Evolutionary conservation across 1,140 invertebrate genomes (phyloP).

Genomic region (Leptoteleia sp.): DNA sequence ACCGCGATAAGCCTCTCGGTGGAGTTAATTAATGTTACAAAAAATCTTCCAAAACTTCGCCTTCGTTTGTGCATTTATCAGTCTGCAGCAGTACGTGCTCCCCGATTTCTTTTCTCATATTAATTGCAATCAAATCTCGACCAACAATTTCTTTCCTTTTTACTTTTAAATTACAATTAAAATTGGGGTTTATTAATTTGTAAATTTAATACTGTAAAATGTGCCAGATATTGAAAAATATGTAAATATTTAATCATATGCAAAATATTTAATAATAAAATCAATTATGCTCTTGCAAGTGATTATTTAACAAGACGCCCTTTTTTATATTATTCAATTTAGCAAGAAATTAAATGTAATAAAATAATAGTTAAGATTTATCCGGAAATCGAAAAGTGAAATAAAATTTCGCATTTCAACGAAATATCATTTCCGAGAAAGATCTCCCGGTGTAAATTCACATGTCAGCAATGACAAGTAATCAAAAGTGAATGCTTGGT

Average conservation of each 20-base stretch:
- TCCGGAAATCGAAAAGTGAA: no score
- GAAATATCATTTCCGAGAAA: constrained; percentile 1
- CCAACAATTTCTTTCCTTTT: background rate
- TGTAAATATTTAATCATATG: no score
- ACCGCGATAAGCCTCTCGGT: constrained; percentile 36
- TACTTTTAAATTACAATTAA: background rate
- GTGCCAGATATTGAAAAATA: no score
- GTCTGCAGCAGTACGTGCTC: constrained; percentile 12
- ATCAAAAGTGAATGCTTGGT: constrained; percentile 13
- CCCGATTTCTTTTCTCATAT: constrained; percentile 17
- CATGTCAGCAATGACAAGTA: constrained; percentile 21
- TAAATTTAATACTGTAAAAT: no score
- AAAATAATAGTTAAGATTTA: no score
- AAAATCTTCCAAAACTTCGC: constrained; percentile 39
- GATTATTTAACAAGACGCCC: no score
- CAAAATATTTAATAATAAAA: no score
- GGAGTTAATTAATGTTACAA: constrained; percentile 56
- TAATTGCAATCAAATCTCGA: constrained; percentile 11
- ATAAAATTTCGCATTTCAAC: no score
- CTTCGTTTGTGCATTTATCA: constrained; percentile 44
- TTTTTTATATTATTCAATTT: no score
- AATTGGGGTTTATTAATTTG: no score
- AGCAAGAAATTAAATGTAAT: no score
- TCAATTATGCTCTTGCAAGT: no score
- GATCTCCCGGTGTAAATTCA: constrained; percentile 3